Evolutionary conservation across 2,797 vertebrate genomes (phyloP).

Genomic region (Melopsittacus undulatus): DNA sequence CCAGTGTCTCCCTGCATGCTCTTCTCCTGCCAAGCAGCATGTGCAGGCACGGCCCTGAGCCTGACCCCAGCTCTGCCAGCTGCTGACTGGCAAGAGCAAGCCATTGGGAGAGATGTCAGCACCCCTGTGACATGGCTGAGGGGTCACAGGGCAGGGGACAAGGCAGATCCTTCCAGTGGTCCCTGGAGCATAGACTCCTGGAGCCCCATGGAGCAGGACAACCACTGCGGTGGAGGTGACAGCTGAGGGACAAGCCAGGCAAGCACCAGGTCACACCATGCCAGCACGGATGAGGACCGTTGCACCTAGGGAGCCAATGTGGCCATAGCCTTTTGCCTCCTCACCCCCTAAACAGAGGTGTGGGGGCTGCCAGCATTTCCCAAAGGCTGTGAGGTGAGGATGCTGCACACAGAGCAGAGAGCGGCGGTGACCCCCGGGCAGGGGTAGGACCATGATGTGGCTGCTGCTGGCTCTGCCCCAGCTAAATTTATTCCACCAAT

Average conservation of each 20-base stretch:
- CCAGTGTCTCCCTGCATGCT: background rate
- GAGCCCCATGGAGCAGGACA: background rate
- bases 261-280: background rate
- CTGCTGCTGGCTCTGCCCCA: background rate
- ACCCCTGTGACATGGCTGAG: background rate
- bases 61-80: background rate
- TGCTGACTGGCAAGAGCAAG: background rate
- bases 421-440: accelerated
- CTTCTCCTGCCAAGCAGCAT: background rate
- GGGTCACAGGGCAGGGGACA: background rate
- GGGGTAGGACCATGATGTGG: background rate
- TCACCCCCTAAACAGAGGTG: accelerated
- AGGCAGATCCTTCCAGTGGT: background rate
- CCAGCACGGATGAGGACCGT: accelerated
- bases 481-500: background rate
- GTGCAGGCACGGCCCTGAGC: background rate
- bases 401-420: background rate
- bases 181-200: background rate
- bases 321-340: background rate
- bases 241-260: background rate
- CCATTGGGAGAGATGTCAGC: accelerated
- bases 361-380: accelerated
- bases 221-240: background rate
- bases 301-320: accelerated
- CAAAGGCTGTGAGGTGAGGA: background rate